phyloP scores from a whole-genome alignment of 2,888 invertebrate genomes.

The Cordilura impudica region DNA sequence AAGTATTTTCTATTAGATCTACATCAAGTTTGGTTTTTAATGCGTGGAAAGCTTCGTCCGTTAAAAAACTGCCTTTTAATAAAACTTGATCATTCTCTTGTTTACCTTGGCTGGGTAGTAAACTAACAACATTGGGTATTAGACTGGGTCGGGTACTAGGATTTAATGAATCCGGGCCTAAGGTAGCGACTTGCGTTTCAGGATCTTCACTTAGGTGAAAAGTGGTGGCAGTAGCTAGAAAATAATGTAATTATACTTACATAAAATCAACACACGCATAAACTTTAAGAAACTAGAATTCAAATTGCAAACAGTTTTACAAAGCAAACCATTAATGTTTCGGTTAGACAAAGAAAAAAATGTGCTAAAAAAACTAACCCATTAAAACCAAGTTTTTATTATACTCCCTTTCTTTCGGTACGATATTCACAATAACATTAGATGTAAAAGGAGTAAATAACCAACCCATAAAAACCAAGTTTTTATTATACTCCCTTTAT shows the following conservation, averaged over 20 bases:
- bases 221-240: slow-evolving; percentile 64
- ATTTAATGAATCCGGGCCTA: slow-evolving; percentile 83
- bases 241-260: background rate
- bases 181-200: slow-evolving; percentile 84
- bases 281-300: too few species aligned
- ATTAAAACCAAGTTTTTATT: too few species aligned
- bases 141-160: slow-evolving; percentile 84
- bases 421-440: too few species aligned
- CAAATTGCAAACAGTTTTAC: too few species aligned
- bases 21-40: slow-evolving; percentile 75
- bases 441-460: too few species aligned
- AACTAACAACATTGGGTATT: slow-evolving; percentile 76
- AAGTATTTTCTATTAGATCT: slow-evolving; percentile 76
- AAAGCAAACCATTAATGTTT: too few species aligned
- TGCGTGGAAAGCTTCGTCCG: slow-evolving; percentile 75
- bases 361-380: too few species aligned
- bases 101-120: slow-evolving; percentile 71
- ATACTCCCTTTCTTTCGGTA: too few species aligned
- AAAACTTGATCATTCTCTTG: slow-evolving; percentile 74
- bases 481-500: too few species aligned
- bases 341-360: too few species aligned
- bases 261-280: too few species aligned
- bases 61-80: slow-evolving; percentile 76
- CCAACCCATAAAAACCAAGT: too few species aligned
- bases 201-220: slow-evolving; percentile 80